A percentile compares a stretch with the other conserved stretches of the same genome.
These are phyloP conservation scores for Umimayanthus kanabou DNA, from an alignment of 92 coral and sea anemone species.

Conservation along the genomic window DNA sequence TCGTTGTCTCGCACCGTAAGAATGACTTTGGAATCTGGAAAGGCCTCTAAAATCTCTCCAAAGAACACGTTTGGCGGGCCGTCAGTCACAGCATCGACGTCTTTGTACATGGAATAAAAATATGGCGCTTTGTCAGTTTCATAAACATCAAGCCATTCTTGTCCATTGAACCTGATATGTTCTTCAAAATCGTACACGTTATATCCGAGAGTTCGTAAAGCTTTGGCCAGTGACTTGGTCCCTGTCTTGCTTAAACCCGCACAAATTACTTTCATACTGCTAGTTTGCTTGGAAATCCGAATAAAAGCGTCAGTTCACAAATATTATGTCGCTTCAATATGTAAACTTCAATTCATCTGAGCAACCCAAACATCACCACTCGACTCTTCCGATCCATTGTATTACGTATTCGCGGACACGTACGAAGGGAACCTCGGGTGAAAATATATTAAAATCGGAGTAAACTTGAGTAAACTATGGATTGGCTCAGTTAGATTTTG, in stretches of 20 bases:
- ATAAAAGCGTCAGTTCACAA: too few species aligned
- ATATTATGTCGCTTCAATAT: too few species aligned
- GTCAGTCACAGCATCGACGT: background rate
- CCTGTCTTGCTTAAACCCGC: background rate
- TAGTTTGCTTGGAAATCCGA: too few species aligned
- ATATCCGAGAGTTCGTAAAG: background rate
- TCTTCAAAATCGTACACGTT: background rate
- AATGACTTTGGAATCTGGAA: background rate
- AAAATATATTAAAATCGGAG: too few species aligned
- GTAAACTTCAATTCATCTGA: too few species aligned
- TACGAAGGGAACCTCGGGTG: too few species aligned
- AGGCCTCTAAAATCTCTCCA: background rate
- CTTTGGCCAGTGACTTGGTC: background rate
- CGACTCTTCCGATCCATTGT: too few species aligned
- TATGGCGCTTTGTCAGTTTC: background rate
- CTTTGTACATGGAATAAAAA: background rate
- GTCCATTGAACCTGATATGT: background rate
- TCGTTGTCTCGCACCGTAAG: background rate
- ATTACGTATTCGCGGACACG: too few species aligned
- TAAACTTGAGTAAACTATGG: too few species aligned
- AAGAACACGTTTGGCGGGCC: background rate
- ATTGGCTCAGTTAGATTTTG: too few species aligned
- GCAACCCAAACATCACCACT: too few species aligned
- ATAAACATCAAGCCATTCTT: background rate
- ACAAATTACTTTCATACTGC: background rate